Conservation (phyloP, 2,797 vertebrate genomes). For the Carcharodon carcharias region DNA sequence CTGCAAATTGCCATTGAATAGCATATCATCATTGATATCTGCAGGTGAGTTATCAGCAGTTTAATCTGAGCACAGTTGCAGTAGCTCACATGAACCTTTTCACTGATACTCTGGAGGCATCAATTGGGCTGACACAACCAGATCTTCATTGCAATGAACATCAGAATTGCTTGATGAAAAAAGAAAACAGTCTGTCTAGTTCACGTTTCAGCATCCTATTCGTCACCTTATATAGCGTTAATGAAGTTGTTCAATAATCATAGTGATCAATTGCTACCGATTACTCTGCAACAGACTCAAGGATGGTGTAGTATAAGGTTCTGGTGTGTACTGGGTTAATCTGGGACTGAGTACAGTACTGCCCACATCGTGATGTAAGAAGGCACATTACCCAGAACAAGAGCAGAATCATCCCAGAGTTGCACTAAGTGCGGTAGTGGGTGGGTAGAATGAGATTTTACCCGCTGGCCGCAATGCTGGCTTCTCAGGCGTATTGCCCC, state of each 20-base stretch:
- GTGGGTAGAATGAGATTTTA: too few species aligned
- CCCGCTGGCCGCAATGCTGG: too few species aligned
- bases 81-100: background rate
- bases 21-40: too few species aligned
- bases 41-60: background rate
- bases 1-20: background rate
- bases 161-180: background rate
- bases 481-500: too few species aligned
- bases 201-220: background rate
- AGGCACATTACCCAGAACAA: too few species aligned
- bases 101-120: background rate
- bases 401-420: too few species aligned
- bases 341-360: too few species aligned
- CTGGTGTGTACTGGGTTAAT: too few species aligned
- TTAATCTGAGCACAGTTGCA: background rate
- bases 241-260: background rate
- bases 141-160: background rate
- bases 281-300: background rate
- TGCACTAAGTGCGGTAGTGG: too few species aligned
- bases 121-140: background rate
- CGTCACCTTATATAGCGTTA: background rate
- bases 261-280: background rate
- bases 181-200: background rate
- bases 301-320: too few species aligned
- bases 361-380: too few species aligned